phyloP scores from a whole-genome alignment of 1,140 invertebrate genomes.

The Nebria ingens region DNA sequence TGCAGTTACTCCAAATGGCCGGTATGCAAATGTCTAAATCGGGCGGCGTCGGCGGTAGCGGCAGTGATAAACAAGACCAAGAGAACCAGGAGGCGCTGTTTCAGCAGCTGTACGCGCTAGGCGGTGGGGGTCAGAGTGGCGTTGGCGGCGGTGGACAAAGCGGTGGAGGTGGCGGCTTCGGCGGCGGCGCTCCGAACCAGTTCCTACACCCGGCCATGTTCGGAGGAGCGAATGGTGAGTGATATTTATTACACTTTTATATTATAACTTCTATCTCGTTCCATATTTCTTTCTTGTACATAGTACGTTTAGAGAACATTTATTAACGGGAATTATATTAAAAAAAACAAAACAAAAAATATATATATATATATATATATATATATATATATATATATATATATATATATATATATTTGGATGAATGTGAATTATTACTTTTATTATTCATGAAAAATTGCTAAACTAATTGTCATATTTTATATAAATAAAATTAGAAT shows the following conservation, averaged over 20 bases:
- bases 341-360: too few relatives aligned
- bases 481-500: too few relatives aligned
- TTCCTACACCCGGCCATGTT: constrained; percentile 34
- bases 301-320: too few relatives aligned
- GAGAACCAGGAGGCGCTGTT: constrained; percentile 27
- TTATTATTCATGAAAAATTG: too few relatives aligned
- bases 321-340: too few relatives aligned
- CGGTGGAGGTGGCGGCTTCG: neutral
- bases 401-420: too few relatives aligned
- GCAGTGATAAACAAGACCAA: constrained; percentile 4
- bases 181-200: constrained; percentile 24
- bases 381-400: too few relatives aligned
- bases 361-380: too few relatives aligned
- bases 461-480: too few relatives aligned
- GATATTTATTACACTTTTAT: constrained; percentile 9
- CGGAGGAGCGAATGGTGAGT: constrained; percentile 32
- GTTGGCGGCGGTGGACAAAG: neutral
- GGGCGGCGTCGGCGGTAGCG: too few relatives aligned
- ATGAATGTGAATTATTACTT: too few relatives aligned
- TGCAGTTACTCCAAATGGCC: constrained; percentile 28
- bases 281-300: neutral
- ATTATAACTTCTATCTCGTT: constrained; percentile 3
- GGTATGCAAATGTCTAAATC: constrained; percentile 21
- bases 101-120: constrained; percentile 32
- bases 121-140: constrained; percentile 22